Percentiles rank a stretch among this genome's conserved stretches.
Evolutionary conservation across 2,113 vertebrate species (phyloP).

Genomic region (Lophura nycthemera): DNA sequence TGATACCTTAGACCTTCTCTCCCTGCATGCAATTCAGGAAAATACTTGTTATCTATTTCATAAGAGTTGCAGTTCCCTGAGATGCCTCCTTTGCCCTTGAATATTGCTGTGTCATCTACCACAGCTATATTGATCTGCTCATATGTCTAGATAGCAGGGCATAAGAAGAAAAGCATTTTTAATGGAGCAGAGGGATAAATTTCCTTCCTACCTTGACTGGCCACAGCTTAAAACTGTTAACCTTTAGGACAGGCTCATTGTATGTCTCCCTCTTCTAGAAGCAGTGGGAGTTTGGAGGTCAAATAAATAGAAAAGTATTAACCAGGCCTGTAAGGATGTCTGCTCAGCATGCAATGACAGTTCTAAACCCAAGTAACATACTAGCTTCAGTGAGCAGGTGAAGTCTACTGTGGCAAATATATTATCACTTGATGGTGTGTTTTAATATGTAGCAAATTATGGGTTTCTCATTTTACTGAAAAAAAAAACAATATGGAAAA

Average conservation of each 20-base stretch:
- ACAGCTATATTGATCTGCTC: rapidly evolving
- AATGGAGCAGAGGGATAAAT: background rate
- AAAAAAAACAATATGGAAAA: background rate
- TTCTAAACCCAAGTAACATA: background rate
- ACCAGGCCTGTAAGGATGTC: background rate
- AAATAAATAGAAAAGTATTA: background rate
- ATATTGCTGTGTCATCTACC: background rate
- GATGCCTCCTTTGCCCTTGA: background rate
- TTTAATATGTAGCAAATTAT: background rate
- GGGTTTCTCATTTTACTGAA: background rate
- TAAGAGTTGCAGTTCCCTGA: background rate
- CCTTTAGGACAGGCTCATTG: background rate
- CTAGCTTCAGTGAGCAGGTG: background rate
- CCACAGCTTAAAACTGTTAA: background rate
- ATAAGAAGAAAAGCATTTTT: background rate
- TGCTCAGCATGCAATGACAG: background rate
- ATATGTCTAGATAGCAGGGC: background rate
- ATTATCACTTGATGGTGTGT: background rate
- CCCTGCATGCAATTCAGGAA: background rate
- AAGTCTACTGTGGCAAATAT: background rate
- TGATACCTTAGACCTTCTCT: background rate
- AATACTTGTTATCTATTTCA: background rate
- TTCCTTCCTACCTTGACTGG: background rate
- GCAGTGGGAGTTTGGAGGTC: background rate
- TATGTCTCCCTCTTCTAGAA: background rate